Conservation (phyloP, 2,888 invertebrate species). For the Ectemnius continuus region DNA sequence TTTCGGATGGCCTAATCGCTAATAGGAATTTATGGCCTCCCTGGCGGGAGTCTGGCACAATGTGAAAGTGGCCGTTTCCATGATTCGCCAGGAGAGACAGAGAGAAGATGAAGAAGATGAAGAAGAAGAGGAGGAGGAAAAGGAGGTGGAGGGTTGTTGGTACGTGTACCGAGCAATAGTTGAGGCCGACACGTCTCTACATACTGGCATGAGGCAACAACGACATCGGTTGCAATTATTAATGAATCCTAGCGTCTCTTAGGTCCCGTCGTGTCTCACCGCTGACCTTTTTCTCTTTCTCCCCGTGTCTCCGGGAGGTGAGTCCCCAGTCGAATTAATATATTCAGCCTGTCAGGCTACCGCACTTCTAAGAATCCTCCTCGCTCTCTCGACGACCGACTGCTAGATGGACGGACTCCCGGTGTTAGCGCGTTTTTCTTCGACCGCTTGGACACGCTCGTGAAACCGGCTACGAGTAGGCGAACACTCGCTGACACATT, state of each 20-base stretch:
- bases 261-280: conserved; percentile 17
- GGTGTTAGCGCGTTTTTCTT: background rate
- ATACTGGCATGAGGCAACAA: conserved; percentile 27
- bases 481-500: background rate
- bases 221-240: conserved; percentile 49
- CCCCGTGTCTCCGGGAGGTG: background rate
- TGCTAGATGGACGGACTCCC: background rate
- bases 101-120: too few relatives aligned
- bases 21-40: conserved; percentile 61
- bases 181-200: too few relatives aligned
- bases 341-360: conserved; percentile 33
- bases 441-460: background rate
- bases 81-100: conserved; percentile 39
- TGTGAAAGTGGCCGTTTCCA: conserved; percentile 60
- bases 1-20: conserved; percentile 64
- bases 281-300: conserved; percentile 44
- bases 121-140: too few relatives aligned
- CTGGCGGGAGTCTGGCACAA: conserved; percentile 58
- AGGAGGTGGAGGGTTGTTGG: background rate
- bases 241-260: conserved; percentile 40
- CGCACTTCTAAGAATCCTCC: conserved; percentile 2
- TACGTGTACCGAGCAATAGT: background rate
- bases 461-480: background rate
- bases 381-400: background rate
- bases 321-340: conserved; percentile 34